These are phyloP conservation scores for Danio kyathit DNA, from an alignment of 2,797 vertebrate genomes.

Conservation along the genomic window DNA sequence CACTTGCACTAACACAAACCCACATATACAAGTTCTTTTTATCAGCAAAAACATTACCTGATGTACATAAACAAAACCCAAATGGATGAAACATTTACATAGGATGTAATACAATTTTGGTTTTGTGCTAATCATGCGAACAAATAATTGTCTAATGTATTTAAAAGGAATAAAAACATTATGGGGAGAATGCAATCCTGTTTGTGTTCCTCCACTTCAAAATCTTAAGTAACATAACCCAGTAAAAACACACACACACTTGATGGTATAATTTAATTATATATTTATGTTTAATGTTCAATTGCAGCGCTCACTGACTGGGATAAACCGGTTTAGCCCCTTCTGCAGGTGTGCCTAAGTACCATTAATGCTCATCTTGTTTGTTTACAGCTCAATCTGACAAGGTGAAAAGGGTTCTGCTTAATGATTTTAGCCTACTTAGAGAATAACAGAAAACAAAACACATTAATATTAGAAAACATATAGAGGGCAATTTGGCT, in stretches of 20 bases:
- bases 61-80: conserved; percentile 26
- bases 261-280: neutral
- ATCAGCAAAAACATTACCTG: conserved; percentile 63
- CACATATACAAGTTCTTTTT: neutral
- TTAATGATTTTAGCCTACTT: neutral
- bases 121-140: neutral
- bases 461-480: neutral
- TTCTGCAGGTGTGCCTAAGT: neutral
- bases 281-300: neutral
- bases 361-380: neutral
- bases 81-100: neutral
- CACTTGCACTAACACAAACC: neutral
- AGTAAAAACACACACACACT: neutral
- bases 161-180: neutral
- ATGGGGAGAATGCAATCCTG: neutral
- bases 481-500: neutral
- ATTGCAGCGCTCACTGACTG: neutral
- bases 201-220: neutral
- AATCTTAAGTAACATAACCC: too few relatives aligned
- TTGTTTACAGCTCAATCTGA: neutral
- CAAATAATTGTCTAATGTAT: neutral
- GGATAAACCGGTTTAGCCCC: neutral
- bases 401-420: neutral
- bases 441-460: neutral
- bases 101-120: neutral